Percentiles rank a stretch among this genome's conserved stretches.
These are phyloP conservation scores for Denticeps clupeoides DNA, from an alignment of 2,797 vertebrate species.

Conservation along the genomic window DNA sequence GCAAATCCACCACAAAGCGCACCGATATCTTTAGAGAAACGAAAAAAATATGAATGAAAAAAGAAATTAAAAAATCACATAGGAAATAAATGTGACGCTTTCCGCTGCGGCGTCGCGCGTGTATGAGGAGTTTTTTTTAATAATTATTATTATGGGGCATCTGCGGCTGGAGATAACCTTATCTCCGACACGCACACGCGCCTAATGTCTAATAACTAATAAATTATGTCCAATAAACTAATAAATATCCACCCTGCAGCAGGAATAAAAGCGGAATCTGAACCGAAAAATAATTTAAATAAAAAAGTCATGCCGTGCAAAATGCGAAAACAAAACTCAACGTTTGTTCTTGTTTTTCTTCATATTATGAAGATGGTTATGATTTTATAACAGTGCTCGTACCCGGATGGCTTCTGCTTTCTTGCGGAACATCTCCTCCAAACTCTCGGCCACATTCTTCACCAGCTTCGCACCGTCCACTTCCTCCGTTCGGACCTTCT, in stretches of 20 bases:
- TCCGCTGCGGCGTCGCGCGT: too few species aligned
- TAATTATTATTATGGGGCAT: constrained; percentile 32
- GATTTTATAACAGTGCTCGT: constrained; percentile 33
- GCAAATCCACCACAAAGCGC: too few species aligned
- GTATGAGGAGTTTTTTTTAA: too few species aligned
- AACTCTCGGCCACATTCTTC: constrained; percentile 84
- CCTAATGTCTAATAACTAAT: constrained; percentile 32
- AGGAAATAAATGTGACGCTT: too few species aligned
- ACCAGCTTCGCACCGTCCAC: constrained; percentile 89
- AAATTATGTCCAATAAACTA: constrained; percentile 11
- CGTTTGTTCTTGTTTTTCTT: too few species aligned
- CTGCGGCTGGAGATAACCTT: constrained; percentile 46
- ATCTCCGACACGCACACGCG: constrained; percentile 46
- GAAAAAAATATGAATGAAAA: too few species aligned
- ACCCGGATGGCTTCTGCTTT: constrained; percentile 89
- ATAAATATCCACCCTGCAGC: constrained; percentile 1
- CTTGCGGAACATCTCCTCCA: constrained; percentile 93
- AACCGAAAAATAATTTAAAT: background rate
- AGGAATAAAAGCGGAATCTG: background rate
- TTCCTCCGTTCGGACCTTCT: constrained; percentile 84
- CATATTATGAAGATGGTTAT: background rate
- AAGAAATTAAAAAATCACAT: too few species aligned
- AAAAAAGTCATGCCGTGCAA: background rate
- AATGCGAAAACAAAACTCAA: too few species aligned
- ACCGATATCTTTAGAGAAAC: too few species aligned